Base-by-base conservation (phyloP, 2,113 vertebrate genomes). In the Dasypus novemcinctus region DNA sequence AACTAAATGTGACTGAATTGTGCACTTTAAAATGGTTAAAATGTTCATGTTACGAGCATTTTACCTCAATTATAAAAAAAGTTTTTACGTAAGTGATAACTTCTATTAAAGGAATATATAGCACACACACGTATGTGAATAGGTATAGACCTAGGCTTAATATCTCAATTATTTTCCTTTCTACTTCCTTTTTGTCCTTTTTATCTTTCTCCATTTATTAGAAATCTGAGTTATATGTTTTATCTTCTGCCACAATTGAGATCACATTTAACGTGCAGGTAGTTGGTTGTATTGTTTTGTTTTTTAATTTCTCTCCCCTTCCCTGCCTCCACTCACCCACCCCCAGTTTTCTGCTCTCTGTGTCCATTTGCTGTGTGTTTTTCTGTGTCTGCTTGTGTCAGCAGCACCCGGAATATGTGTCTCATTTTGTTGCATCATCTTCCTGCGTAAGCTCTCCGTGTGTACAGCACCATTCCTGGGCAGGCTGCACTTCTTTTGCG, bases 141-240 rank as follows among this genome's bases (percentile, higher is more conserved):
- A 41, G 69, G 27, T 57, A 54, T 41, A 84, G 36, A 7, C 17
- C 13, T 29, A 69, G 74, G 20, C 25, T 88, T 88, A 76, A 11
- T 29, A 52, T 11, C 15, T 88, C 52, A 21, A 33, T 46, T 76
- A 27, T 43, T 69, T 80, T 87, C 33, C 27, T 83, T 54, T 91
- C 41, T 11, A 27, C 15, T 82, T 79, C 81, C 46, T 18, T 92
- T 94, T 91, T 93, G 36, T 57, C 52, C 3, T 33, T 8, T 69
- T 71, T 84, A 4, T 84, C 29, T 59, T 84, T 83, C 57, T 66
- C 17, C 33, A 41, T 90, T 63, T 87, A 49, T 79, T 94, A 89
- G 87, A 92, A 92, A 83, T 79, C 23, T 72, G 66, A 91, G 29
- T 88, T 93, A 31, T 7, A 54, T 85, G 8, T 90, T 92, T 87